Evolutionary conservation across 2,797 vertebrate genomes (phyloP).

Genomic region (Chloroceryle inda): DNA sequence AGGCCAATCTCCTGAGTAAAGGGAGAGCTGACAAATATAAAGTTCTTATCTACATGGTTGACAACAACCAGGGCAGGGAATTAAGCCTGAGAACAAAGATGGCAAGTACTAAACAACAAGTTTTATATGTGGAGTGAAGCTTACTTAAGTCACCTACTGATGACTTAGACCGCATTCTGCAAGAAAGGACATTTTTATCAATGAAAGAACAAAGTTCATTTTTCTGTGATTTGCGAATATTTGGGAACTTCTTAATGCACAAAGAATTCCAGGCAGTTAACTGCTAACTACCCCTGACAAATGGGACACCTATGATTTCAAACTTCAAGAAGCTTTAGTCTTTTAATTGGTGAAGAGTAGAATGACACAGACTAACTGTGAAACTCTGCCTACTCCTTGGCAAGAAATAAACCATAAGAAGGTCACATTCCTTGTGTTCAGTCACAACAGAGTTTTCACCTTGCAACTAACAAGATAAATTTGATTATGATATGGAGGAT

Average conservation of each 20-base stretch:
- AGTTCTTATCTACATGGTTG: not conserved
- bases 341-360: not conserved
- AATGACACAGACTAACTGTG: not conserved
- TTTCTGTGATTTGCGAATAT: not conserved
- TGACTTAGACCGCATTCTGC: not conserved
- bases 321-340: not conserved
- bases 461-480: not conserved
- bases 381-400: not conserved
- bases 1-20: not conserved
- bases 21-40: not conserved
- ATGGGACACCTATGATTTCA: not conserved
- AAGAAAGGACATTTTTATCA: not conserved
- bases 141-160: not conserved
- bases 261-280: not conserved
- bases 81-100: not conserved
- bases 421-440: not conserved
- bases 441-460: not conserved
- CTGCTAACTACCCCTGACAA: not conserved
- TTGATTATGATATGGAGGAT: not conserved
- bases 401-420: not conserved
- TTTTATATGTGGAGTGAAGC: not conserved
- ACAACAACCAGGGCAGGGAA: not conserved
- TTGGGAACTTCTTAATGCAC: not conserved
- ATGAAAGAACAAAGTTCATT: not conserved
- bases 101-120: not conserved